Percentiles rank a stretch among this genome's conserved stretches.
Conservation (phyloP, 1,140 invertebrate species). For the Calliopsis andreniformis region DNA sequence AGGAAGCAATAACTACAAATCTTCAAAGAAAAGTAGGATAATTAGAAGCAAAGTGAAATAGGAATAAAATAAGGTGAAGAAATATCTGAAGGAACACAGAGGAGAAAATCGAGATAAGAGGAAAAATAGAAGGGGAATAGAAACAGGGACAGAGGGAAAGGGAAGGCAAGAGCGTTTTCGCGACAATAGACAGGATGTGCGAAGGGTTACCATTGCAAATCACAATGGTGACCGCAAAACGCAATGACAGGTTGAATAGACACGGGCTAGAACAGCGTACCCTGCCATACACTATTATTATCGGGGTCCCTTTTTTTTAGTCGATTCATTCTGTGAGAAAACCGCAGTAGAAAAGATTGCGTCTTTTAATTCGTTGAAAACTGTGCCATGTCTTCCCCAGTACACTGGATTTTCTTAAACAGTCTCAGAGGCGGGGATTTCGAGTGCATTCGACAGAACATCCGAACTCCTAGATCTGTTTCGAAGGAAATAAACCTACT, state of each 20-base stretch:
- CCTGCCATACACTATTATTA: conserved; percentile 69
- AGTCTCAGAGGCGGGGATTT: conserved; percentile 32
- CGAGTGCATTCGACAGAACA: conserved; percentile 24
- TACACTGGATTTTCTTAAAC: conserved; percentile 18
- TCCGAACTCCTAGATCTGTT: not conserved
- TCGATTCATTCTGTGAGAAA: conserved; percentile 65
- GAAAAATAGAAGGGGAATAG: conserved; percentile 37
- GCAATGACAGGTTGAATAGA: conserved; percentile 74
- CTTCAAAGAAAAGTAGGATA: too few relatives aligned
- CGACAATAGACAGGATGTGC: conserved; percentile 76
- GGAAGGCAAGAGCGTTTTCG: conserved; percentile 54
- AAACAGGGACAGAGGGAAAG: not conserved
- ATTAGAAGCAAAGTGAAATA: too few relatives aligned
- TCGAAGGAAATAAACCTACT: conserved; percentile 26
- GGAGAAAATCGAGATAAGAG: conserved; percentile 3
- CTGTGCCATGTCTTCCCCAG: not conserved
- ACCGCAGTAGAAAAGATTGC: conserved; percentile 20
- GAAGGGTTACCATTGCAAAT: conserved; percentile 75
- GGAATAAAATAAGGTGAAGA: not conserved
- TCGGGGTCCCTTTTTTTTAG: conserved; percentile 54
- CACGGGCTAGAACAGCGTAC: conserved; percentile 66
- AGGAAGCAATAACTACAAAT: too few relatives aligned
- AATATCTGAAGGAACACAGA: not conserved
- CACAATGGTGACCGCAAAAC: conserved; percentile 74
- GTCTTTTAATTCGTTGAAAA: conserved; percentile 50